Percentiles rank a stretch among this genome's conserved stretches.
phyloP scores from a whole-genome alignment of 2,888 invertebrate species.

The Lamproptera curius region DNA sequence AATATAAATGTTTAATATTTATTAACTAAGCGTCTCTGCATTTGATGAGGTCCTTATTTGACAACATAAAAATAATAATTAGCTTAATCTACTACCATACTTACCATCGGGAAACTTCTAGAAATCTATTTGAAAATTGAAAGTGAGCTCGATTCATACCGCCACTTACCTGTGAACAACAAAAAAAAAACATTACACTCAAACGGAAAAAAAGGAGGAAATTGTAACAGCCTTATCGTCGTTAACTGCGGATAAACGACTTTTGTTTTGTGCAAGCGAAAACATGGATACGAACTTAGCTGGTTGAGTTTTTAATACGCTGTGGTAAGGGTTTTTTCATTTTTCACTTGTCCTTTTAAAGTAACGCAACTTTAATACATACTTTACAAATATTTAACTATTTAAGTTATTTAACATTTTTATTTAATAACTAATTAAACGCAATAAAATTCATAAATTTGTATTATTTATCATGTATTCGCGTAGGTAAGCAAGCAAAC shows the following conservation, averaged over 20 bases:
- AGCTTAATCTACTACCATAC: not conserved
- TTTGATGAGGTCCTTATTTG: not conserved
- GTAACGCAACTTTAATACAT: too few species aligned
- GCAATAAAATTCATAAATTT: too few species aligned
- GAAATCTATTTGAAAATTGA: conserved; percentile 9
- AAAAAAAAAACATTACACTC: conserved; percentile 1
- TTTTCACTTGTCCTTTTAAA: too few species aligned
- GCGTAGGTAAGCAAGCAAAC: too few species aligned
- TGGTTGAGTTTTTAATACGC: too few species aligned
- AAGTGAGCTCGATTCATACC: conserved; percentile 18
- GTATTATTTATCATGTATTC: too few species aligned
- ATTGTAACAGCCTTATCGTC: conserved; percentile 13
- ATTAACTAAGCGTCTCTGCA: not conserved
- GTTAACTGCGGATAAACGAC: conserved; percentile 14
- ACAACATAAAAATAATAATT: not conserved
- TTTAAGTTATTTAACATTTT: too few species aligned
- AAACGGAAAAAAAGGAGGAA: conserved; percentile 6
- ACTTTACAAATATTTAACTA: too few species aligned
- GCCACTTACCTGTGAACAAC: conserved; percentile 21
- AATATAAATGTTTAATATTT: too few species aligned
- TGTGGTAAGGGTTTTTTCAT: too few species aligned
- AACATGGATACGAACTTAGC: too few species aligned
- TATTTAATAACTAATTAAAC: too few species aligned
- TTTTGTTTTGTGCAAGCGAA: conserved; percentile 13
- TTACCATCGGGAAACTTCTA: not conserved